These are phyloP conservation scores for Ailuropoda melanoleuca DNA, from an alignment of 2,113 vertebrate species.

Conservation along the genomic window DNA sequence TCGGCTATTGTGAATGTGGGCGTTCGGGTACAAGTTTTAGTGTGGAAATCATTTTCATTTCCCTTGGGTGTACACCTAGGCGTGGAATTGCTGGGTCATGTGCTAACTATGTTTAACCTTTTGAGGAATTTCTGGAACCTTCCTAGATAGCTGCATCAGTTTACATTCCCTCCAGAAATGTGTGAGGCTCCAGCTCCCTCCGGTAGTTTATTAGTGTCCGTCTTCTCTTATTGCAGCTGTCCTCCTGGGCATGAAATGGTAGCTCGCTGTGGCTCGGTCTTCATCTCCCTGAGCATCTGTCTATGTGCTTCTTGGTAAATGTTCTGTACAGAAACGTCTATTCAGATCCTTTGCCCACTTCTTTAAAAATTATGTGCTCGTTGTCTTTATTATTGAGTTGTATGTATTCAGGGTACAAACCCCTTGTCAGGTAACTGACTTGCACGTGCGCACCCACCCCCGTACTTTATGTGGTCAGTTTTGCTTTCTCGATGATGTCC, in stretches of 20 bases:
- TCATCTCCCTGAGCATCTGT: neutral
- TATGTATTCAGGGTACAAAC: neutral
- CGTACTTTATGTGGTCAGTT: rapidly evolving
- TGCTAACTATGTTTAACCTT: neutral
- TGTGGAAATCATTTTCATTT: neutral
- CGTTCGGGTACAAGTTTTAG: neutral
- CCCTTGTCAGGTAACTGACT: neutral
- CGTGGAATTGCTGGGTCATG: neutral
- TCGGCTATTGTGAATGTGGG: neutral
- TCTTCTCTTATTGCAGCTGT: neutral
- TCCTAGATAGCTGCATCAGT: neutral
- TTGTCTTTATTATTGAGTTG: neutral
- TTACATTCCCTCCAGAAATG: neutral
- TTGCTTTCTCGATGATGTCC: neutral
- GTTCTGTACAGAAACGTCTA: neutral
- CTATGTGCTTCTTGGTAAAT: neutral
- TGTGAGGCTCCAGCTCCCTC: neutral
- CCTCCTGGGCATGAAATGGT: neutral
- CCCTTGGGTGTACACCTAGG: neutral
- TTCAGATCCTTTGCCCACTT: neutral
- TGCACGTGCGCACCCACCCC: too few species aligned
- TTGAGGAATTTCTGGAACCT: neutral
- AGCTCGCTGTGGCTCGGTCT: neutral
- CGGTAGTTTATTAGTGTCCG: rapidly evolving
- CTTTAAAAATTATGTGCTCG: neutral